Percentiles rank a stretch among this genome's conserved stretches.
phyloP scores from a whole-genome alignment of 2,113 vertebrate genomes.

The Cheirogaleus medius region DNA sequence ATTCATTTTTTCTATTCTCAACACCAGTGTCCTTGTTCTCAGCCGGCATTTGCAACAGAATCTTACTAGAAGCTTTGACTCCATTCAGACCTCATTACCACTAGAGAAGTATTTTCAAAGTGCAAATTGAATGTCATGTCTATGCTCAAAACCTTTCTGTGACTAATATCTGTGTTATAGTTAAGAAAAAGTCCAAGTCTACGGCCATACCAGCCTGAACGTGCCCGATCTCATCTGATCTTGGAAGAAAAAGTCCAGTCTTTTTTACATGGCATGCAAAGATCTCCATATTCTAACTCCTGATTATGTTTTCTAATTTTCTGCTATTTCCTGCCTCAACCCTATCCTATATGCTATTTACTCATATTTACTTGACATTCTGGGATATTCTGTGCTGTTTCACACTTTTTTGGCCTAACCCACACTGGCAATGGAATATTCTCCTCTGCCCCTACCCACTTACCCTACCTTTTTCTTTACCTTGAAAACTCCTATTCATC shows the following conservation, averaged over 20 bases:
- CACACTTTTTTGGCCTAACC: background rate
- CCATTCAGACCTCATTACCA: background rate
- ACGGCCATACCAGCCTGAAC: too few relatives aligned
- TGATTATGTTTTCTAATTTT: background rate
- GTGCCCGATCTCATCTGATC: too few relatives aligned
- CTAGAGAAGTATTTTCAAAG: background rate
- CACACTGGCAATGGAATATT: background rate
- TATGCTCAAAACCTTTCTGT: background rate
- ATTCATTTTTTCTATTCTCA: background rate
- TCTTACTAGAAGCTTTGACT: background rate
- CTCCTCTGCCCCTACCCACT: background rate
- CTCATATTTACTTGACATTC: constrained; percentile 3
- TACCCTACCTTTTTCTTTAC: background rate
- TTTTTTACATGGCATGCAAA: background rate
- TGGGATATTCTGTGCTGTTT: background rate
- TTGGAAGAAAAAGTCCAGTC: background rate
- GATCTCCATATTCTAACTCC: background rate
- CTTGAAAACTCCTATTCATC: background rate
- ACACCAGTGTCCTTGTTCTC: background rate
- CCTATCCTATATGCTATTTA: background rate
- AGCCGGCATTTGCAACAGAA: background rate
- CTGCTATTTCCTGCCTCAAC: background rate
- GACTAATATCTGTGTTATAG: background rate
- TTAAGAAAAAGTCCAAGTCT: too few relatives aligned
- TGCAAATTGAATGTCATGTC: background rate